Evolutionary conservation across 2,888 invertebrate genomes (phyloP), one percentile per base, ranked within the genome.

Genomic region (Conops quadrifasciatus): DNA sequence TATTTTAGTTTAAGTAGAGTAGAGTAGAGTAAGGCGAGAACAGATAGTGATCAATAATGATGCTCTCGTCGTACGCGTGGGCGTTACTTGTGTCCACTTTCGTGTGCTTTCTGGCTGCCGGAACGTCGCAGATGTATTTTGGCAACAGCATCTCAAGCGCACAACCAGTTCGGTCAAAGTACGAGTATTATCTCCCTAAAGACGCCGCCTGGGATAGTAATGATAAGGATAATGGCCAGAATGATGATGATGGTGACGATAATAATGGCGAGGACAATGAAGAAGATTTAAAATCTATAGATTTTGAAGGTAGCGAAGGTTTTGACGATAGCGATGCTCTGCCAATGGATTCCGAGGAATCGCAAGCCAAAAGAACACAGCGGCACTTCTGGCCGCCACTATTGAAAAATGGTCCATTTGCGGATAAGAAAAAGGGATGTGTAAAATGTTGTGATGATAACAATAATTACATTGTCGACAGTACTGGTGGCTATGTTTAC

Each of bases 391-490:
- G 58, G 58, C 16, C 58, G 15, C 15, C 24, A 15, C 11, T 58
- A 24, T 13, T 24, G 11, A 13, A 15, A 13, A 26, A 16, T 15
- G 15, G 24, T 58, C 28, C 13, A 24, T 56, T 56, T 3, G 21
- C 24, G 7, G 19, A 24, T 21, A n/a, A n/a, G 24, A 21, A 56
- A 49, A 45, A 77, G 0, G 79, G 77, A n/a, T 72, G 79, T 19
- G 78, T 77, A 43, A 28, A 70, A 0, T 75, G 72, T 1, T 80
- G 72, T 63, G 77, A 78, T 72, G 75, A 74, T 43, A 78, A 77
- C 69, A 73, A 72, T 21, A 53, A 67, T 19, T 21, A 59, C 19
- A 47, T 51, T 36, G 15, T 47, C 36, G 60, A n/a, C 5, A 65
- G 60, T 2, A 58, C 58, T 51, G 53, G 28, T 28, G 65, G 65